A percentile compares a stretch with the other conserved stretches of the same genome.
These are phyloP conservation scores for Hemicrepidius hirtus DNA, from an alignment of 2,888 invertebrate genomes.

Conservation along the genomic window DNA sequence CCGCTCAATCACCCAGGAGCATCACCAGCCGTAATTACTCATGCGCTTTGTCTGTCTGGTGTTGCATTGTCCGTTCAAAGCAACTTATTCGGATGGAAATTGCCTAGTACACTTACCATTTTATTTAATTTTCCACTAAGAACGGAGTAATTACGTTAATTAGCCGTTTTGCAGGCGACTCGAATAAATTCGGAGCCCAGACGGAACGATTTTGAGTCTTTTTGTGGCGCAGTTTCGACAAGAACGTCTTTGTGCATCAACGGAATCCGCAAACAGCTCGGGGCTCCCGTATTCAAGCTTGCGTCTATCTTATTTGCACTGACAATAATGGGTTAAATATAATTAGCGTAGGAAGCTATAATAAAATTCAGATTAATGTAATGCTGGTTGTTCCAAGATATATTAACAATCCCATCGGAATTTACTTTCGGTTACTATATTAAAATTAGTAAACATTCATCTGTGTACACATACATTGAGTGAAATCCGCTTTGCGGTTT, in stretches of 20 bases:
- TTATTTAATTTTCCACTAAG: slow-evolving; percentile 52
- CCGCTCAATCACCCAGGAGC: slow-evolving; percentile 39
- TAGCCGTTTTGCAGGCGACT: slow-evolving; percentile 52
- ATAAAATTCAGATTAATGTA: slow-evolving; percentile 1
- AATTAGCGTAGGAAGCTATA: slow-evolving; percentile 23
- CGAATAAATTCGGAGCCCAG: slow-evolving; percentile 44
- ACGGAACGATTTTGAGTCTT: slow-evolving; percentile 21
- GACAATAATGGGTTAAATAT: slow-evolving; percentile 32
- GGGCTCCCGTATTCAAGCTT: slow-evolving; percentile 17
- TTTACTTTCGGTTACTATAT: neutral
- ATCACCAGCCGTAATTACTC: slow-evolving; percentile 36
- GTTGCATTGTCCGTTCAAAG: slow-evolving; percentile 32
- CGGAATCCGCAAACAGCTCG: slow-evolving; percentile 37
- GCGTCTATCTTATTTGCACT: slow-evolving; percentile 35
- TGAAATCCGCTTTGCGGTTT: too few species aligned
- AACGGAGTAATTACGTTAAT: slow-evolving; percentile 54
- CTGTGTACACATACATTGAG: neutral
- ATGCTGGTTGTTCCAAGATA: neutral
- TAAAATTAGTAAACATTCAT: neutral
- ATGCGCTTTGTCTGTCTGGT: slow-evolving; percentile 38
- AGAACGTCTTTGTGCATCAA: slow-evolving; percentile 36
- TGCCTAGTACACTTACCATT: slow-evolving; percentile 36
- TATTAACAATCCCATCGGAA: neutral
- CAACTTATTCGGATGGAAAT: slow-evolving; percentile 47
- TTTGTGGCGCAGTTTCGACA: slow-evolving; percentile 35